Base-by-base conservation (phyloP, 2,888 invertebrate genomes). In the Synergus japonicus region DNA sequence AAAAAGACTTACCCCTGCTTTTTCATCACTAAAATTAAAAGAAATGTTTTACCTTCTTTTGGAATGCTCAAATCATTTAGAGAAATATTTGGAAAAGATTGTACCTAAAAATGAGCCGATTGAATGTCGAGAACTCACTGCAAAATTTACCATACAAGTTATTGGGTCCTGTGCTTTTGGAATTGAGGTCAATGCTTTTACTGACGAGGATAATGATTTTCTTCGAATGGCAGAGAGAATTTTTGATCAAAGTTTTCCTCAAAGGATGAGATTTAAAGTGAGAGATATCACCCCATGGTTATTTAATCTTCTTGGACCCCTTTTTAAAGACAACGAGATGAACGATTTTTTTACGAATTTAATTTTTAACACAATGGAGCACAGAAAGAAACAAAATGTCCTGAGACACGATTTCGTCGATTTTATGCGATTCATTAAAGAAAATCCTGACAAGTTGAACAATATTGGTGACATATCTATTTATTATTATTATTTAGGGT, bases 1-100 rank as follows among this genome's bases (percentile, higher is more conserved):
- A 18, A 84, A 87, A 1, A 92, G 92, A 78, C 84, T 93, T n/a
- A 92, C 93, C 0, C 92, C 93, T 0, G 90, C 92, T 2, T 94
- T 94, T 84, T 92, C 93, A 2, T 92, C 93, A 0, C 93, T 93
- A 2, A 93, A 93, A 86, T 89, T 94, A 81, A 93, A 92, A 85
- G 88, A 89, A 22, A 93, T 93, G 93, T 93, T 93, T 80, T 85
- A 89, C 58, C 86, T 92, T 12, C 82, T 93, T 7, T 79, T 89
- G 18, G 89, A 92, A 60, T 92, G 92, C 78, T 87, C 89, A 0
- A 82, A 90, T 9, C 86, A 90, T 76, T 87, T 93, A 4, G 87
- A 88, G 15, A 79, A 82, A 0, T 89, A 90, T 83, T 54, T 92
- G 43, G 84, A 89, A 1, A 76, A 77, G 10, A 29, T 86, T 4